phyloP scores from a whole-genome alignment of 2,113 vertebrate genomes.

The Calyptomena viridis region DNA sequence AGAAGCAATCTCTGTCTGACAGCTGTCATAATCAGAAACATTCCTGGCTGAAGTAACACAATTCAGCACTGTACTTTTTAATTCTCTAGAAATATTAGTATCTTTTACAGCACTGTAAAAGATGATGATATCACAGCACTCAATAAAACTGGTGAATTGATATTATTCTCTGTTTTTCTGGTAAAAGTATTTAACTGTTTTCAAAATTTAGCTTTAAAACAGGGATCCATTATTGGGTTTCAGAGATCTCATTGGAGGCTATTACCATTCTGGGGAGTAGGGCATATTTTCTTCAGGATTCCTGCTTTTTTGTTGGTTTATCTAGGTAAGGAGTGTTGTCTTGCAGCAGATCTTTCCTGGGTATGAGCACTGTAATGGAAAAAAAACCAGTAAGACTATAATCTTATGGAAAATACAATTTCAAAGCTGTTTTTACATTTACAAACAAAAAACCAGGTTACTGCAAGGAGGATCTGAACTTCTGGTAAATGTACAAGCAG shows the following conservation, averaged over 20 bases:
- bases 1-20: not conserved
- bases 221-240: not conserved
- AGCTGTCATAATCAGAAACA: not conserved
- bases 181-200: not conserved
- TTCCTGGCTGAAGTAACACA: not conserved
- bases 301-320: constrained; percentile 38
- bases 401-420: not conserved
- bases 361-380: constrained; percentile 55
- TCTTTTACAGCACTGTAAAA: not conserved
- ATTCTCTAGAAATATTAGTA: not conserved
- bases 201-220: not conserved
- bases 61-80: not conserved
- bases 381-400: not conserved
- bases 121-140: not conserved
- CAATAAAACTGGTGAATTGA: not conserved
- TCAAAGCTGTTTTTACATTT: not conserved
- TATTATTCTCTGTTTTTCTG: not conserved
- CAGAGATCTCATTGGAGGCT: not conserved
- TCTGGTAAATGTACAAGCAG: not conserved
- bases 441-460: not conserved
- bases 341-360: constrained; percentile 68
- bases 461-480: not conserved
- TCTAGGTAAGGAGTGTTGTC: constrained; percentile 64
- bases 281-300: not conserved
- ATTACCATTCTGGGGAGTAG: not conserved